Percentiles rank a stretch among this genome's conserved stretches.
These are phyloP conservation scores for Marisa cornuarietis DNA, from an alignment of 1,140 invertebrate species.

Conservation along the genomic window DNA sequence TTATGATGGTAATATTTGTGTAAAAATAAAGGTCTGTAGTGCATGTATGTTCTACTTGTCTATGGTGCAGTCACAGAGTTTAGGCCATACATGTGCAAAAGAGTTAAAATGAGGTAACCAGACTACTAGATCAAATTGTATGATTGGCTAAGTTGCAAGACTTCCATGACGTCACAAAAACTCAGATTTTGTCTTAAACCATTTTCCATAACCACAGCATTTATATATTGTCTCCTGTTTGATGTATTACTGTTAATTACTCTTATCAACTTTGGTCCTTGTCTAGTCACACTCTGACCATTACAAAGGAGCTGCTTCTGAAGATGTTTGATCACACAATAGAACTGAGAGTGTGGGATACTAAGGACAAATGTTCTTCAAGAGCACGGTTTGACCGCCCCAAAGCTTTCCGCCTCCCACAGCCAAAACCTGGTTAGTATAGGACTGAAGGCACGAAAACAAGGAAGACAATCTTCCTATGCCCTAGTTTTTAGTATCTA, in stretches of 20 bases:
- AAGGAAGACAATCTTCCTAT: too few species aligned
- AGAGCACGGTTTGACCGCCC: conserved; percentile 61
- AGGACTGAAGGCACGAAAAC: neutral
- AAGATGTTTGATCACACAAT: conserved; percentile 60
- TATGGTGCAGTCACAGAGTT: too few species aligned
- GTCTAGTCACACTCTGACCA: conserved; percentile 58
- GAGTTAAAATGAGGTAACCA: too few species aligned
- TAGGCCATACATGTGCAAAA: too few species aligned
- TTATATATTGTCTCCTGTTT: neutral
- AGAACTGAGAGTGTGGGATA: conserved; percentile 63
- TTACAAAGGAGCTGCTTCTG: conserved; percentile 56
- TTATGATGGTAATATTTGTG: too few species aligned
- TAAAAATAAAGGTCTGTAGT: too few species aligned
- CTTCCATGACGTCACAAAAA: too few species aligned
- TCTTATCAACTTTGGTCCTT: conserved; percentile 1
- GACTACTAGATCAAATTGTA: too few species aligned
- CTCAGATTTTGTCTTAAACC: neutral
- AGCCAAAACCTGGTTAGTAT: conserved; percentile 49
- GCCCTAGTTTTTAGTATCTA: too few species aligned
- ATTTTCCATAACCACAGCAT: neutral
- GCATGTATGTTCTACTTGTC: too few species aligned
- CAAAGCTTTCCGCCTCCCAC: conserved; percentile 59
- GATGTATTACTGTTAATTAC: neutral
- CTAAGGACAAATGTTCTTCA: conserved; percentile 59
- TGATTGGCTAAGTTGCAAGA: too few species aligned